phyloP scores from a whole-genome alignment of 2,797 vertebrate species.

The Melanotaenia maccullochi region DNA sequence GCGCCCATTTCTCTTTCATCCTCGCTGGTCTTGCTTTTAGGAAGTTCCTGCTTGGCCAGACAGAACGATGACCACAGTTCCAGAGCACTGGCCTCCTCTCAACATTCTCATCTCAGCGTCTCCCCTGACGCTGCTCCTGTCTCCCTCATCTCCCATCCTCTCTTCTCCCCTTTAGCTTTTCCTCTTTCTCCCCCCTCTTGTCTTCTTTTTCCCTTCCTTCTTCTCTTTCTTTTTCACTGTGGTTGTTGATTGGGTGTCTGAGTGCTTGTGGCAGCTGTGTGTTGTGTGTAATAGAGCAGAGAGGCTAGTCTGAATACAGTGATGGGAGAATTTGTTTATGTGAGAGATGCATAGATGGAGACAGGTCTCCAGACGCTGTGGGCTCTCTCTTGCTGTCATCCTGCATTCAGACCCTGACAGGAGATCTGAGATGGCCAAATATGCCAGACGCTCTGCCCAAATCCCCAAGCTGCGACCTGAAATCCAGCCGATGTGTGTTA shows the following conservation, averaged over 20 bases:
- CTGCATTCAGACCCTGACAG: conserved; percentile 91
- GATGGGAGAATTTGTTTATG: conserved; percentile 99
- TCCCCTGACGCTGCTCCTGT: conserved; percentile 62
- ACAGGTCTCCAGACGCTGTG: conserved; percentile 90
- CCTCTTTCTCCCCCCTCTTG: conserved; percentile 47
- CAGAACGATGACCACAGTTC: conserved; percentile 86
- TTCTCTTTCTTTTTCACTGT: conserved; percentile 86
- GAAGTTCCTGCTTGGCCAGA: conserved; percentile 86
- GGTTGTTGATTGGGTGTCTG: conserved; percentile 99
- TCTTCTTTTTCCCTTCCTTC: conserved; percentile 59
- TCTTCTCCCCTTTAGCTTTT: conserved; percentile 36
- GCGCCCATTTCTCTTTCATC: conserved; percentile 69
- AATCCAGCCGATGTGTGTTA: conserved; percentile 73
- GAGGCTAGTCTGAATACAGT: conserved; percentile 99
- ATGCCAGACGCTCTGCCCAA: conserved; percentile 82
- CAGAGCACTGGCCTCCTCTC: conserved; percentile 71
- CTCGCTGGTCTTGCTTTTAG: conserved; percentile 56
- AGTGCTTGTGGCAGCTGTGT: conserved; percentile 99
- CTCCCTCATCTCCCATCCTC: conserved; percentile 71
- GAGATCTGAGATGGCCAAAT: conserved; percentile 91
- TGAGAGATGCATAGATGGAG: conserved; percentile 98
- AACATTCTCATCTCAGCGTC: conserved; percentile 72
- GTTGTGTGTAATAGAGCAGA: conserved; percentile 99
- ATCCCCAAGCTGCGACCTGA: conserved; percentile 74
- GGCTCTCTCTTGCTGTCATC: conserved; percentile 89